A percentile compares a stretch with the other conserved stretches of the same genome.
Conservation (phyloP, 2,888 invertebrate genomes). For the Aporophyla lueneburgensis region DNA sequence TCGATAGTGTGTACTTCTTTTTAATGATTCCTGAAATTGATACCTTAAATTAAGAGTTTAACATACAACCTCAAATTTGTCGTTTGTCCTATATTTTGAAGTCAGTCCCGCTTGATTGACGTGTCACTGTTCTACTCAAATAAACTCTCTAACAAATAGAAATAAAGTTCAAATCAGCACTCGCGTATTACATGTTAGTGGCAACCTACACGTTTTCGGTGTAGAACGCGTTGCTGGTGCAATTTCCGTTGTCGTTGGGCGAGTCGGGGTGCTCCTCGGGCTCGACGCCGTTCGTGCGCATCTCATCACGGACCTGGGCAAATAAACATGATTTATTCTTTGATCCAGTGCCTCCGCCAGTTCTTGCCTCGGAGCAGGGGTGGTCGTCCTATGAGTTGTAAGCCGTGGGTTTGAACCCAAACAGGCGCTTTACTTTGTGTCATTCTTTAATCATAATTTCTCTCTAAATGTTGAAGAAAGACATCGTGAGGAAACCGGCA, state of each 20-base stretch:
- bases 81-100: background rate
- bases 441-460: no score
- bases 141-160: constrained; percentile 2
- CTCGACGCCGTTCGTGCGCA: constrained; percentile 88
- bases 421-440: no score
- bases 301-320: constrained; percentile 73
- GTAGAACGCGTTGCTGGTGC: constrained; percentile 92
- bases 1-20: background rate
- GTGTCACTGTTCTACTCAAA: constrained; percentile 1
- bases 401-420: no score
- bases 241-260: constrained; percentile 90
- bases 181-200: constrained; percentile 33
- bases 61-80: background rate
- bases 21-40: background rate
- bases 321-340: constrained; percentile 43
- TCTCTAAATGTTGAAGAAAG: no score
- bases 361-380: no score
- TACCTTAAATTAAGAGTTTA: background rate
- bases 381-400: no score
- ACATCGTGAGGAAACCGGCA: no score
- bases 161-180: constrained; percentile 58
- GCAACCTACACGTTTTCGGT: constrained; percentile 78
- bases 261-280: constrained; percentile 92
- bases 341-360: no score
- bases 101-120: constrained; percentile 17